Conservation (phyloP, 2,888 invertebrate genomes). For the Eugnorisma glareosa region DNA sequence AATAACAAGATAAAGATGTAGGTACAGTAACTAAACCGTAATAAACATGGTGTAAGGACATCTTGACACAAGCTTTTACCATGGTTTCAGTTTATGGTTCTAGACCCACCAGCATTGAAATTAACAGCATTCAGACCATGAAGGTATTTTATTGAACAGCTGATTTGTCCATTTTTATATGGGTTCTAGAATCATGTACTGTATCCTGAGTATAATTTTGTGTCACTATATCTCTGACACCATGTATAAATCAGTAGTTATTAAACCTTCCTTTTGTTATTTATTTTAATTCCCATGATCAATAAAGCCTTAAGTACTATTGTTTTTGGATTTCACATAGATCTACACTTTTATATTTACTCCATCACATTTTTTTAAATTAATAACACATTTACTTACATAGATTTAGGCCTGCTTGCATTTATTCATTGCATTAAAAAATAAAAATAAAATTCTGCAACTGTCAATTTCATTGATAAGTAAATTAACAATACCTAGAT, state of each 20-base stretch:
- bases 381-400: not conserved
- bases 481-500: not conserved
- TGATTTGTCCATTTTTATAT: not conserved
- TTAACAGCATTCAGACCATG: not conserved
- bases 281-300: not conserved
- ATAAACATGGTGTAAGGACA: not conserved
- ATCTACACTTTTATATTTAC: constrained; percentile 12
- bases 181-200: not conserved
- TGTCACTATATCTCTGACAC: not conserved
- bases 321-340: constrained; percentile 46
- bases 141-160: not conserved
- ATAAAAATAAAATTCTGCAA: not conserved
- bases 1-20: constrained; percentile 8
- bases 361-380: constrained; percentile 10
- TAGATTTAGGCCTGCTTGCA: constrained; percentile 3
- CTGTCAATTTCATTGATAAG: not conserved
- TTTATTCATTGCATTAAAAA: not conserved
- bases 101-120: not conserved
- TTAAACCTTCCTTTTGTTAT: not conserved
- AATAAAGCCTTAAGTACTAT: not conserved
- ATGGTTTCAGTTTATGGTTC: not conserved
- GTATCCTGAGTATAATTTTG: not conserved
- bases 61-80: not conserved
- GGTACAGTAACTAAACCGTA: not conserved
- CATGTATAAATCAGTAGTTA: not conserved